A percentile compares a stretch with the other conserved stretches of the same genome.
These are phyloP conservation scores for Petrophora chlorosata DNA, from an alignment of 2,888 invertebrate genomes.

Conservation along the genomic window DNA sequence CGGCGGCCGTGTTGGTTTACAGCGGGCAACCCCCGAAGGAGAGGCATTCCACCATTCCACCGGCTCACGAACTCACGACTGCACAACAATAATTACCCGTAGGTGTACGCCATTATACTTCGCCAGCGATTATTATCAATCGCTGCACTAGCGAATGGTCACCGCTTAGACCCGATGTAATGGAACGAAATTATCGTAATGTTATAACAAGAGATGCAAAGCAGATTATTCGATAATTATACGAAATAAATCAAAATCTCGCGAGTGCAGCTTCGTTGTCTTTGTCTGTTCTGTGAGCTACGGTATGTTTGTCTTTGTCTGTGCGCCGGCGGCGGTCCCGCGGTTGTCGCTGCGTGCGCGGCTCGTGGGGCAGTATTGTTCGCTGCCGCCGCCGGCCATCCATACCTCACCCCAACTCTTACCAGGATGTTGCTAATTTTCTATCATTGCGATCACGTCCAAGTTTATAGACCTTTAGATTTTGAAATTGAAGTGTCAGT, in stretches of 20 bases:
- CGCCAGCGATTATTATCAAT: conserved; percentile 83
- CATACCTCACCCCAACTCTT: conserved; percentile 77
- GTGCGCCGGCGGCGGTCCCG: conserved; percentile 55
- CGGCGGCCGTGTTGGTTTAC: conserved; percentile 79
- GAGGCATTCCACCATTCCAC: conserved; percentile 81
- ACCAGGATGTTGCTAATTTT: conserved; percentile 82
- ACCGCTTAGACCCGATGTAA: conserved; percentile 80
- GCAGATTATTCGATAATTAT: conserved; percentile 82
- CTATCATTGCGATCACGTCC: conserved; percentile 77
- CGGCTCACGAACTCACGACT: conserved; percentile 83
- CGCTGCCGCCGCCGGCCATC: conserved; percentile 69
- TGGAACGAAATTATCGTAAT: conserved; percentile 82
- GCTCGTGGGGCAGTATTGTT: conserved; percentile 66
- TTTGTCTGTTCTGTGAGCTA: conserved; percentile 45
- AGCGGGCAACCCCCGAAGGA: conserved; percentile 82
- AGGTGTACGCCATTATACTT: conserved; percentile 84
- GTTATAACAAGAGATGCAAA: conserved; percentile 82
- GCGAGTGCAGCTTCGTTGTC: conserved; percentile 56
- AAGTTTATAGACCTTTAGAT: conserved; percentile 76
- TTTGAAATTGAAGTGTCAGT: conserved; percentile 79
- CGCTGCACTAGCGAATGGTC: conserved; percentile 79
- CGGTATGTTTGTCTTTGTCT: conserved; percentile 50
- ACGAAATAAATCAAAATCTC: conserved; percentile 79
- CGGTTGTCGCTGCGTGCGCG: conserved; percentile 60
- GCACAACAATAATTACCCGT: conserved; percentile 84